A percentile compares a stretch with the other conserved stretches of the same genome.
Conservation (phyloP, 2,888 invertebrate species). For the Caenorhabditis zanzibari region DNA sequence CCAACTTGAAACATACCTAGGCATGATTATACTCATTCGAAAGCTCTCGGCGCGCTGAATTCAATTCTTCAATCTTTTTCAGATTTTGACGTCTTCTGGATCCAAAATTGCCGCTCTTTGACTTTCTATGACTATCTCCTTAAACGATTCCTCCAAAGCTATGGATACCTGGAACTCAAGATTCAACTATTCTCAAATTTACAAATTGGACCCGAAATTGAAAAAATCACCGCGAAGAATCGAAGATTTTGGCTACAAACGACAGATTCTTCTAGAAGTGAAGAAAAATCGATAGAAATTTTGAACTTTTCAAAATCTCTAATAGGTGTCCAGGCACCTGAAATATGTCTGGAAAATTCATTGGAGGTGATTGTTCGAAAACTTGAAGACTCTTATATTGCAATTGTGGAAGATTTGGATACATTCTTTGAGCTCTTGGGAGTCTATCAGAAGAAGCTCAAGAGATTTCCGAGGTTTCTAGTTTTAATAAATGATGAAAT, state of each 20-base stretch:
- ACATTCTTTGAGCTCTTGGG: slow-evolving; percentile 8
- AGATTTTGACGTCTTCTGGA: slow-evolving; percentile 27
- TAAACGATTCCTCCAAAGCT: slow-evolving; percentile 27
- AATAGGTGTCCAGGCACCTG: background rate
- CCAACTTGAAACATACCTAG: background rate
- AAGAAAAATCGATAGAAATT: slow-evolving; percentile 1
- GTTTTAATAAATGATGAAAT: no score
- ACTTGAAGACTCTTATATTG: background rate
- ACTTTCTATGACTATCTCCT: slow-evolving; percentile 47
- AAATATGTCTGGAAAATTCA: background rate
- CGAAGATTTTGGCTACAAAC: slow-evolving; percentile 18
- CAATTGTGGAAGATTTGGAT: background rate
- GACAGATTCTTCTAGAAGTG: background rate
- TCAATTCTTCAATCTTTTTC: background rate
- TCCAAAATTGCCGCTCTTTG: background rate
- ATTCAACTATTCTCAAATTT: slow-evolving; percentile 1
- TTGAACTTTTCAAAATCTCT: background rate
- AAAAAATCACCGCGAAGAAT: background rate
- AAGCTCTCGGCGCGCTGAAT: background rate
- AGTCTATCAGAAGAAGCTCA: background rate
- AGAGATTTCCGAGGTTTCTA: slow-evolving; percentile 15
- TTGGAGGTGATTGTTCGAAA: background rate
- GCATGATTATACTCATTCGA: background rate
- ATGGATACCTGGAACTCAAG: slow-evolving; percentile 24
- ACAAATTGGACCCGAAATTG: slow-evolving; percentile 23